These are phyloP conservation scores for Pterocles gutturalis DNA, from an alignment of 2,113 vertebrate genomes.

Conservation along the genomic window DNA sequence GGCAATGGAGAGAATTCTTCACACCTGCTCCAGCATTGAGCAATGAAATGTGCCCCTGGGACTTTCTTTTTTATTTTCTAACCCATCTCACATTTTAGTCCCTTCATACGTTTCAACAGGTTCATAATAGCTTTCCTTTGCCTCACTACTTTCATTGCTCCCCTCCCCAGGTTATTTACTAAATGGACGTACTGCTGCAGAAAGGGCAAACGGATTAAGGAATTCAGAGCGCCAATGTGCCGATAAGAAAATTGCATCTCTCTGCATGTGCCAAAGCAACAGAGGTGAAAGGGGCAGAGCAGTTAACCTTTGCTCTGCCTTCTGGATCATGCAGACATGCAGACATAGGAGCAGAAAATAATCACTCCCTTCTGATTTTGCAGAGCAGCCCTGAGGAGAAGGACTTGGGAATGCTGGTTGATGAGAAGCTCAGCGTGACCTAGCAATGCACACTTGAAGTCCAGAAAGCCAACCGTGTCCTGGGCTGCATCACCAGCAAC, in stretches of 20 bases:
- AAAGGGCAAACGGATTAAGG: constrained; percentile 4
- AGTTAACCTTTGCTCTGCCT: neutral
- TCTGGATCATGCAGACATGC: neutral
- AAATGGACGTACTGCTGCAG: neutral
- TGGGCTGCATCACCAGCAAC: too few species aligned
- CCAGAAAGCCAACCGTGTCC: too few species aligned
- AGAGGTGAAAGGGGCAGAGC: neutral
- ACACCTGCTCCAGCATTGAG: too few species aligned
- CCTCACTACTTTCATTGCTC: neutral
- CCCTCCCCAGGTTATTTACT: neutral
- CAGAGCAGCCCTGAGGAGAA: too few species aligned
- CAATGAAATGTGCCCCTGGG: neutral
- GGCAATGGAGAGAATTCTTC: too few species aligned
- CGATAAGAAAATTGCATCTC: neutral
- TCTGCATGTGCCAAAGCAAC: neutral
- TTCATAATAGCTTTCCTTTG: neutral
- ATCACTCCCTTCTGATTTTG: neutral
- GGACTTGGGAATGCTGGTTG: too few species aligned
- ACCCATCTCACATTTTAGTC: neutral
- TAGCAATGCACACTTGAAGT: too few species aligned
- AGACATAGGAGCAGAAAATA: neutral
- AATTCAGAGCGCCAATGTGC: neutral
- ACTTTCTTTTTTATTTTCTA: neutral
- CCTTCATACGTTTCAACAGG: neutral
- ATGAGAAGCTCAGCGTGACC: too few species aligned